phyloP scores from a whole-genome alignment of 2,113 vertebrate species.

The Mellivora capensis region DNA sequence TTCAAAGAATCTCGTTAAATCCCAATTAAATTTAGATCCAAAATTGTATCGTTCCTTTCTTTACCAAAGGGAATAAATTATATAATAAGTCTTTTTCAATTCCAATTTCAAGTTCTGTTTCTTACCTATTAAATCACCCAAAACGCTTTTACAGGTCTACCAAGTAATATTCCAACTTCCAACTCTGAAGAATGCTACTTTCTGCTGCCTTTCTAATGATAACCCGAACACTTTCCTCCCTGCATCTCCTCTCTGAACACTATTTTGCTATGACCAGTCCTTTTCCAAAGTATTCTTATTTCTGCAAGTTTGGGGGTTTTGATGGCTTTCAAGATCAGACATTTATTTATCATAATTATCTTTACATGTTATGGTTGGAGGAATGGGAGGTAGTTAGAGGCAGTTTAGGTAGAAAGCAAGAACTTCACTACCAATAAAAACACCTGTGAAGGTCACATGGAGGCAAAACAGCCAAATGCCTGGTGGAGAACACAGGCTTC shows the following conservation, averaged over 20 bases:
- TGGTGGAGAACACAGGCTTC: background rate
- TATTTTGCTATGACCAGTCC: background rate
- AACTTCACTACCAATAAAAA: background rate
- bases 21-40: conserved; percentile 67
- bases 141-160: conserved; percentile 25
- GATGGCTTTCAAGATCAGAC: background rate
- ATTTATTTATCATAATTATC: background rate
- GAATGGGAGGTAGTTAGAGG: background rate
- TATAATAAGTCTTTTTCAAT: conserved; percentile 63
- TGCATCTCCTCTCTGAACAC: background rate
- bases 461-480: background rate
- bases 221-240: background rate
- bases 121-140: conserved; percentile 61
- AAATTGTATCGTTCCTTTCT: conserved; percentile 54
- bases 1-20: conserved; percentile 62
- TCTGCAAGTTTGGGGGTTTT: background rate
- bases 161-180: conserved; percentile 6
- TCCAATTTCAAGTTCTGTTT: conserved; percentile 57
- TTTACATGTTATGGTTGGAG: background rate
- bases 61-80: conserved; percentile 57
- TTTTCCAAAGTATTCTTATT: conserved; percentile 10
- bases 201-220: background rate
- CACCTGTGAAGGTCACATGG: background rate
- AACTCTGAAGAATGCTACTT: background rate
- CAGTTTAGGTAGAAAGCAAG: background rate